These are phyloP conservation scores for Rhinogobius similis DNA, from an alignment of 2,113 vertebrate species.

Conservation along the genomic window DNA sequence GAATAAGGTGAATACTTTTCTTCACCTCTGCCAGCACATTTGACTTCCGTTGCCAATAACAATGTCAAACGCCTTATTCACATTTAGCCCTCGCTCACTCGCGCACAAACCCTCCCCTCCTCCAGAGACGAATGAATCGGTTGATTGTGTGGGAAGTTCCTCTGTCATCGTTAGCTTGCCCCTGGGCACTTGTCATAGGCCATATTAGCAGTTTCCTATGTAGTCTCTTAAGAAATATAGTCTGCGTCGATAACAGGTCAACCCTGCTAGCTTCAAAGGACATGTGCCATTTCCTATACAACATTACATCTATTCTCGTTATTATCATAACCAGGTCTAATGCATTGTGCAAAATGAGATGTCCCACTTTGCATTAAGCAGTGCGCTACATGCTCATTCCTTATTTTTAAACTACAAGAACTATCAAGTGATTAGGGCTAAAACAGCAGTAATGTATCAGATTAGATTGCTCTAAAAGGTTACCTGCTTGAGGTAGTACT, in stretches of 20 bases:
- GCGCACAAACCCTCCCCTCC: background rate
- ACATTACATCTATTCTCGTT: background rate
- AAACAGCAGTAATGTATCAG: constrained; percentile 9
- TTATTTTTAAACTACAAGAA: constrained; percentile 11
- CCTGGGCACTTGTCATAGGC: constrained; percentile 67
- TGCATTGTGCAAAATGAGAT: background rate
- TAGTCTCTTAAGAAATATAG: constrained; percentile 35
- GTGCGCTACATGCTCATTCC: background rate
- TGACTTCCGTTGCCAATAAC: background rate
- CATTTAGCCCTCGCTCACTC: constrained; percentile 6
- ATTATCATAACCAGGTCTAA: background rate
- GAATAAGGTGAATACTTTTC: too few species aligned
- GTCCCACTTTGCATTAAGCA: constrained; percentile 1
- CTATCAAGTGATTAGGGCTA: constrained; percentile 13
- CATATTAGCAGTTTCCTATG: constrained; percentile 70
- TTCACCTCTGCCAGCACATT: background rate
- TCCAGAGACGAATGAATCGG: constrained; percentile 69
- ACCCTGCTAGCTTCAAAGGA: background rate
- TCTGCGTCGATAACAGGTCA: constrained; percentile 6
- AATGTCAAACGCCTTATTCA: constrained; percentile 6
- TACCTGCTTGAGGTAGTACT: constrained; percentile 36
- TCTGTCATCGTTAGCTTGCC: constrained; percentile 75
- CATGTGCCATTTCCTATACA: background rate
- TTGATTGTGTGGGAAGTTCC: constrained; percentile 75
- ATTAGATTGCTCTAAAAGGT: constrained; percentile 24